phyloP scores from a whole-genome alignment of 1,140 invertebrate genomes.

The Bombyx mori region ASM3026992v2 NC_085123.1:7545001-7545500 shows the following conservation, averaged over 20 bases:
- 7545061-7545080: constrained; percentile 73
- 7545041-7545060: constrained; percentile 75
- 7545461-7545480: constrained; percentile 82
- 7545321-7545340: no score
- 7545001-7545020: constrained; percentile 53
- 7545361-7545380: no score
- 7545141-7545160: neutral
- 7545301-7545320: no score
- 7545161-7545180: neutral
- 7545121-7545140: constrained; percentile 64
- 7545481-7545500: constrained; percentile 80
- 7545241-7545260: no score
- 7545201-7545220: no score
- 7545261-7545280: no score
- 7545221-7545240: no score
- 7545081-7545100: constrained; percentile 77
- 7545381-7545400: neutral
- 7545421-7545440: no score
- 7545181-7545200: no score
- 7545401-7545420: constrained; percentile 8
- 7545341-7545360: no score
- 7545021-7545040: constrained; percentile 72
- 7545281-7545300: no score
- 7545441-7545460: constrained; percentile 25
- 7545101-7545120: constrained; percentile 80